Conservation (phyloP, 2,797 vertebrate species). For the Chaenodraco wilsoni region DNA sequence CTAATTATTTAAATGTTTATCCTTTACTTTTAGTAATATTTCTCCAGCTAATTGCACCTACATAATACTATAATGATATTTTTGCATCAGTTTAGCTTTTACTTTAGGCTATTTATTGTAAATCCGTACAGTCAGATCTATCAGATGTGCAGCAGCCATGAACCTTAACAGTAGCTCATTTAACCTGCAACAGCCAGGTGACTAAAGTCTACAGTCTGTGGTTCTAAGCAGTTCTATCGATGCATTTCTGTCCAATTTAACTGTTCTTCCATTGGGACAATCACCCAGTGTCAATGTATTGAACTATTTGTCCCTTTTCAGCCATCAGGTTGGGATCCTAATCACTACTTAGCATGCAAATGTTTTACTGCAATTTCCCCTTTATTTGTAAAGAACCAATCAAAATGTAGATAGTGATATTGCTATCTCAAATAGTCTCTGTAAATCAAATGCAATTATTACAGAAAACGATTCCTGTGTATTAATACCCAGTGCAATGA, state of each 20-base stretch:
- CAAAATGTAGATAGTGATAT: neutral
- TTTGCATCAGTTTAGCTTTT: neutral
- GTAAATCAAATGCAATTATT: slow-evolving; percentile 15
- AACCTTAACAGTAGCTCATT: slow-evolving; percentile 13
- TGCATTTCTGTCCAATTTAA: slow-evolving; percentile 33
- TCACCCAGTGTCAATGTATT: slow-evolving; percentile 42
- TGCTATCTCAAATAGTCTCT: slow-evolving; percentile 10
- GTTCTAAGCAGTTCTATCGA: slow-evolving; percentile 33
- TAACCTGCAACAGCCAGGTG: slow-evolving; percentile 21
- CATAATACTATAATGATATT: neutral
- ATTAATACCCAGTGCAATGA: slow-evolving; percentile 2
- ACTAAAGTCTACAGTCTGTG: slow-evolving; percentile 27
- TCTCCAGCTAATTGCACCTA: neutral
- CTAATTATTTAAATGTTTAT: neutral
- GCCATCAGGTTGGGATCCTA: neutral
- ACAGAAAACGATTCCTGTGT: neutral
- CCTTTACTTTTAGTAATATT: neutral
- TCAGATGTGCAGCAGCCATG: neutral
- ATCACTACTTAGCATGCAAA: neutral
- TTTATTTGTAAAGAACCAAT: neutral
- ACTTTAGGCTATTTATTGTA: neutral
- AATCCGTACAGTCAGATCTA: neutral
- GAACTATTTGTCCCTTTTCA: slow-evolving; percentile 27
- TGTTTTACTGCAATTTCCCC: slow-evolving; percentile 7
- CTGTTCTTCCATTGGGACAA: slow-evolving; percentile 29